A percentile compares a stretch with the other conserved stretches of the same genome.
phyloP scores from a whole-genome alignment of 1,140 invertebrate species.

The Drosophila santomea region DNA sequence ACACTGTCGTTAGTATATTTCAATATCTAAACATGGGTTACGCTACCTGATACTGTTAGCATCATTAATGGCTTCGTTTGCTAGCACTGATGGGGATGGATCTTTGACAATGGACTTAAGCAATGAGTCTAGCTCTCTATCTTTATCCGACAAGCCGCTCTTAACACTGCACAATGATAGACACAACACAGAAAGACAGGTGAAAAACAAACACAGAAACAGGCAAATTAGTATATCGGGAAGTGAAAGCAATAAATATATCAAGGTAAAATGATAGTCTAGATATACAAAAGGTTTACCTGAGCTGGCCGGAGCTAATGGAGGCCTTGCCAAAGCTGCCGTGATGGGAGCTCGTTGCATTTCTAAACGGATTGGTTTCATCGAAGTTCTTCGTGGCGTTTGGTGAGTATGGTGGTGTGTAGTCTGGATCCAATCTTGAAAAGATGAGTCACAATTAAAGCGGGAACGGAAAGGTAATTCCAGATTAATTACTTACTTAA shows the following conservation, averaged over 20 bases:
- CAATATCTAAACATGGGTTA: constrained; percentile 53
- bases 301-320: constrained; percentile 82
- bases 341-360: constrained; percentile 72
- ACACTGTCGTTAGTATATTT: constrained; percentile 49
- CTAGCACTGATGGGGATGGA: constrained; percentile 85
- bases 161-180: constrained; percentile 85
- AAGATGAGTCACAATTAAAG: neutral
- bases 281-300: constrained; percentile 41
- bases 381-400: constrained; percentile 80
- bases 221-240: constrained; percentile 64
- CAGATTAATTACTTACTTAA: constrained; percentile 63
- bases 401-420: constrained; percentile 70
- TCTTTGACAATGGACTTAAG: constrained; percentile 87
- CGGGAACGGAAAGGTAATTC: neutral
- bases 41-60: constrained; percentile 85
- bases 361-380: constrained; percentile 83
- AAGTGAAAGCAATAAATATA: constrained; percentile 45
- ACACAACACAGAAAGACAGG: constrained; percentile 57
- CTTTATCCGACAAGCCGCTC: constrained; percentile 86
- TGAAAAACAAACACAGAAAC: constrained; percentile 58
- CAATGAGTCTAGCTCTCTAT: constrained; percentile 86
- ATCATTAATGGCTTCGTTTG: constrained; percentile 85
- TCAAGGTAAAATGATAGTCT: constrained; percentile 6
- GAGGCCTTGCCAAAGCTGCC: constrained; percentile 84
- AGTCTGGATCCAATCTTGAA: constrained; percentile 73